Conservation (phyloP, 2,797 vertebrate species). For the Bradypodion ventrale region DNA sequence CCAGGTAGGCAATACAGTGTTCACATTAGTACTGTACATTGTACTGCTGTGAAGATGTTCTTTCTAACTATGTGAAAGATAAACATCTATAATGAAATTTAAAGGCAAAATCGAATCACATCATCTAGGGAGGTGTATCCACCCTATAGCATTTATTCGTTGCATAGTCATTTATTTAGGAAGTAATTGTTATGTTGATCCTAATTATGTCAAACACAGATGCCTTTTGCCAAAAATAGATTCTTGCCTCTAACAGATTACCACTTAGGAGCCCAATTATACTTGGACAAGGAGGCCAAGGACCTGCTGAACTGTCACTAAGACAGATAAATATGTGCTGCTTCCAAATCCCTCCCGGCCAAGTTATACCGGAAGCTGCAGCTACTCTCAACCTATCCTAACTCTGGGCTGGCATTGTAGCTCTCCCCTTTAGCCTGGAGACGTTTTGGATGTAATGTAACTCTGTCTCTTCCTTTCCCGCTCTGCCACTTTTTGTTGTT, state of each 20-base stretch:
- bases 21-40: too few relatives aligned
- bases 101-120: not conserved
- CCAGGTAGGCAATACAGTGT: too few relatives aligned
- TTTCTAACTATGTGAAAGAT: not conserved
- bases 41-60: not conserved
- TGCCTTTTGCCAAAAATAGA: not conserved
- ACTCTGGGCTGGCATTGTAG: too few relatives aligned
- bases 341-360: too few relatives aligned
- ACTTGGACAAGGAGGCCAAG: not conserved
- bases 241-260: not conserved
- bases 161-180: not conserved
- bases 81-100: not conserved
- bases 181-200: not conserved
- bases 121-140: not conserved
- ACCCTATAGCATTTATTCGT: not conserved
- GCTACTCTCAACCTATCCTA: too few relatives aligned
- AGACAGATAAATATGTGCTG: too few relatives aligned
- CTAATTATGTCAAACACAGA: not conserved
- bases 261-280: not conserved
- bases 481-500: too few relatives aligned
- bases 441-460: too few relatives aligned
- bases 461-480: too few relatives aligned
- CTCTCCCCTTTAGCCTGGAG: too few relatives aligned
- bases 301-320: not conserved
- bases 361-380: too few relatives aligned